Evolutionary conservation across 2,888 invertebrate species (phyloP), one percentile per base, ranked within the genome.

Genomic region (Lycophotia porphyrea): DNA sequence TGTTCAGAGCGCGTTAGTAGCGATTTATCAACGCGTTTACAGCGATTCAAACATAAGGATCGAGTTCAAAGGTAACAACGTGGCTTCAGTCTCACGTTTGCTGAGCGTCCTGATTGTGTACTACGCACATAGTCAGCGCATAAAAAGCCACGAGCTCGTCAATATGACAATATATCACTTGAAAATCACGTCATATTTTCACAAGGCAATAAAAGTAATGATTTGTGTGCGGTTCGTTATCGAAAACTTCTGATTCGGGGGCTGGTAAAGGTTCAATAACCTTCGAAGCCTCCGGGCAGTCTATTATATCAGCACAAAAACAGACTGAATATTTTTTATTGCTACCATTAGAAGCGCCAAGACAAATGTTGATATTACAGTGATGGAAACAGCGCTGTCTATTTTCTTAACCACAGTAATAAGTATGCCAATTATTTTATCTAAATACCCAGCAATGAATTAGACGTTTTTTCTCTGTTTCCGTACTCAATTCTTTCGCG

Each of bases 391-490:
- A 13, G 9, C 13, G 15, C 1, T 27, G 2, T 60, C 34, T 47
- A 68, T 76, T 71, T 68, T 60, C 31, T 13, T 65, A 68, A n/a
- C 47, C 47, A 60, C 75, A 71, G 85, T 82, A 55, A 82, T 76
- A 65, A 85, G 64, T 76, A 49, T 55, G 42, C 42, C 81, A 74
- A 81, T 81, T 76, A 82, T 82, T 78, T 71, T 71, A 78, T 76
- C 61, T 83, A 69, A 78, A 83, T 69, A 67, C 61, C 31, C 49
- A 15, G 68, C 39, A 83, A 78, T 83, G n/a, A 78, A 65, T 78
- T 55, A 55, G 34, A 21, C 47, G 39, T 36, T 42, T 27, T 34
- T 8, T 11, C 47, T 15, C 44, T 34, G 47, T 67, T 78, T 76
- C 27, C 55, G 9, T 31, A 8, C 27, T 5, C 2, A 24, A 55